Base-by-base conservation (phyloP, 2,797 vertebrate genomes). In the Syndactyla subalaris region DNA sequence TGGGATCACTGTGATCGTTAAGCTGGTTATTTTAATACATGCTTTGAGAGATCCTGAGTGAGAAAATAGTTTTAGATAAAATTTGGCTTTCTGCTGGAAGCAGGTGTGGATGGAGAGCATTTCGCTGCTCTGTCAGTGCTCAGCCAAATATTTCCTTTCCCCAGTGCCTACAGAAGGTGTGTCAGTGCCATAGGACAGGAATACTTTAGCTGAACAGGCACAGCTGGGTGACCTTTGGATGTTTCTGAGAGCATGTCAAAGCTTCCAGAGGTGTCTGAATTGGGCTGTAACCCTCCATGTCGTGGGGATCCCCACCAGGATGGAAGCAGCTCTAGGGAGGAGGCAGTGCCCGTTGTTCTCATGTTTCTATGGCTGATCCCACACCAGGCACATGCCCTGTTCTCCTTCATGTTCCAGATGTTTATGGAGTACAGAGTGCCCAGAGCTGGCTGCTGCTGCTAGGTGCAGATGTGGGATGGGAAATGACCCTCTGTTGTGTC, bases 211-310 rank as follows among this genome's bases (percentile, higher is more conserved):
- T 21, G 36, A 59, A 12, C 19, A 12, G 27, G 3, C 20, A 5
- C 0, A 1, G 36, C 72, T 54, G 23, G 12, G 11, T 13, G 34
- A 63, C 7, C 51, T 1, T 0, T 29, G 46, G 17, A 1, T 1
- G 1, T 26, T 77, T 41, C 46, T 0, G 3, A 29, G 61, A 24
- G 52, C 66, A 12, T 7, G 6, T 68, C 18, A 74, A 74, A 70
- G 12, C 32, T 75, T 49, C 12, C 30, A 36, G 39, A 39, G 0
- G 2, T 22, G 41, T 65, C 48, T 22, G 67, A 59, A 38, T 23
- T 52, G 39, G 32, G 22, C 76, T 78, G 13, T 19, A 32, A 67
- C 15, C 19, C 22, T 58, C 46, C 45, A 0, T 11, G 23, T 49
- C n/a, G 54, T 8, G 2, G 38, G 20, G 34, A 18, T n/a, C 20